Percentiles rank a stretch among this genome's conserved stretches.
These are phyloP conservation scores for Aradophagus sp. DNA, from an alignment of 1,140 invertebrate genomes.

Conservation along the genomic window DNA sequence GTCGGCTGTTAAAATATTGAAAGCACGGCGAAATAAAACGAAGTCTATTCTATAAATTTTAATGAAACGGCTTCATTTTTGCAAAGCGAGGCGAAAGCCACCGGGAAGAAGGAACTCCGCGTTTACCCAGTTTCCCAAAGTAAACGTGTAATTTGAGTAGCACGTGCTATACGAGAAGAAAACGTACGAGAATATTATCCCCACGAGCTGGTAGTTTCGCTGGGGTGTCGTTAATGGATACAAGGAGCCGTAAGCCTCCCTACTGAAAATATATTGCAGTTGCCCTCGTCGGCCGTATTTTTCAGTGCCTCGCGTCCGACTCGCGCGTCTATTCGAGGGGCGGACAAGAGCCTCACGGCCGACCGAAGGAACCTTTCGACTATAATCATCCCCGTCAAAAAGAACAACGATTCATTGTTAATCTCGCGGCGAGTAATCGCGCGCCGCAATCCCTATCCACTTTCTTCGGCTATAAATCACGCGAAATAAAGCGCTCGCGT, in stretches of 20 bases:
- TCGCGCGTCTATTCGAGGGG: slow-evolving; percentile 33
- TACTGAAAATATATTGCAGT: slow-evolving; percentile 53
- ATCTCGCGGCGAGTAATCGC: slow-evolving; percentile 18
- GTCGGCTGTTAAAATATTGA: too few species aligned
- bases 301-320: slow-evolving; percentile 40
- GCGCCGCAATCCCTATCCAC: slow-evolving; percentile 9
- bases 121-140: slow-evolving; percentile 20
- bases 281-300: slow-evolving; percentile 56
- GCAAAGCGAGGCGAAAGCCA: not conserved
- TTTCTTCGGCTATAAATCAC: slow-evolving; percentile 27
- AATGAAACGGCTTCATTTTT: not conserved
- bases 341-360: slow-evolving; percentile 28
- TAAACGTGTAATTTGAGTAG: slow-evolving; percentile 47
- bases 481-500: slow-evolving; percentile 7
- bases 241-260: slow-evolving; percentile 43
- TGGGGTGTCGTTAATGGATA: slow-evolving; percentile 60
- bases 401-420: slow-evolving; percentile 36
- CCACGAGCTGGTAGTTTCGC: slow-evolving; percentile 44
- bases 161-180: slow-evolving; percentile 35
- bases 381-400: slow-evolving; percentile 31
- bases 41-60: too few species aligned
- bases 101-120: slow-evolving; percentile 6
- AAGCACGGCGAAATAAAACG: too few species aligned
- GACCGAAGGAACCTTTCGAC: slow-evolving; percentile 16
- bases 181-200: slow-evolving; percentile 58